Percentiles rank a stretch among this genome's conserved stretches.
phyloP scores from a whole-genome alignment of 30 jellyfish, hydroid and myxozoan species.

The Pelagia noctiluca region DNA sequence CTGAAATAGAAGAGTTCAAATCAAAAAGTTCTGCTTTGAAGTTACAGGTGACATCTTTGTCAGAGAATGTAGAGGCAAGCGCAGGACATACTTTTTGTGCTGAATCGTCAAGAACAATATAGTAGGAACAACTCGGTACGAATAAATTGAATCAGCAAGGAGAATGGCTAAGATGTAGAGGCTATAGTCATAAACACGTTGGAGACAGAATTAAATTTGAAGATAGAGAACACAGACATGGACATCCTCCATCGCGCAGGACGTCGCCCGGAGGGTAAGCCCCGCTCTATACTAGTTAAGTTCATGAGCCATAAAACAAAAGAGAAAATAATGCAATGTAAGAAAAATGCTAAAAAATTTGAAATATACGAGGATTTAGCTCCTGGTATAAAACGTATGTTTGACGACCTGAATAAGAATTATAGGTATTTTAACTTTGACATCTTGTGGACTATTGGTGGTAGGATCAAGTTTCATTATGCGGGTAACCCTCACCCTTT shows the following conservation, averaged over 20 bases:
- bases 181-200: not conserved
- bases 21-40: no score
- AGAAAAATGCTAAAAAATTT: not conserved
- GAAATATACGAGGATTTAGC: not conserved
- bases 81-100: no score
- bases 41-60: no score
- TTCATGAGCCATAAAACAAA: slow-evolving; percentile 27
- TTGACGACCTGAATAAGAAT: not conserved
- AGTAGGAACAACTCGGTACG: no score
- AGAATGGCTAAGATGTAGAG: slow-evolving; percentile 1
- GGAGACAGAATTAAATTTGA: no score
- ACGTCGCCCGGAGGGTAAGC: no score
- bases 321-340: slow-evolving; percentile 2
- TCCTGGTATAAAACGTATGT: not conserved
- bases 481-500: not conserved
- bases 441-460: not conserved
- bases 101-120: no score
- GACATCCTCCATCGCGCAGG: no score
- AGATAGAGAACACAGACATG: no score
- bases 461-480: not conserved
- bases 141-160: no score
- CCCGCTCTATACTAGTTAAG: slow-evolving; percentile 27
- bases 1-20: no score
- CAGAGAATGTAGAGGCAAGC: no score
- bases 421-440: not conserved